Evolutionary conservation across 2,888 invertebrate genomes (phyloP).

Genomic region (Stenurella melanura): DNA sequence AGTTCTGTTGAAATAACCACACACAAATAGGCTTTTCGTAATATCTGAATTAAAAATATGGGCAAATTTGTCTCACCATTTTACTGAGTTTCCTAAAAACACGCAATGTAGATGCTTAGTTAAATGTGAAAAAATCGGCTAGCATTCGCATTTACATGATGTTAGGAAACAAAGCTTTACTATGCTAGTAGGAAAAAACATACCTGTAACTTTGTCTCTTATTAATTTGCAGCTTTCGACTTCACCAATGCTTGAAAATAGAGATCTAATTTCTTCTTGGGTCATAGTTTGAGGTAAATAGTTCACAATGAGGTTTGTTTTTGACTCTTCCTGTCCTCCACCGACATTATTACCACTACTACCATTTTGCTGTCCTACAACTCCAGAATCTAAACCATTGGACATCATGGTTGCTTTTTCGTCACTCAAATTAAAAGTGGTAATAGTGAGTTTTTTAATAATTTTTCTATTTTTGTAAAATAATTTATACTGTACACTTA

Average conservation of each 20-base stretch:
- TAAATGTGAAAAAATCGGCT: slow-evolving; percentile 19
- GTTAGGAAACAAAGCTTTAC: slow-evolving; percentile 34
- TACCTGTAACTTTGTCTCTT: slow-evolving; percentile 97
- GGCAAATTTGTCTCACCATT: slow-evolving; percentile 18
- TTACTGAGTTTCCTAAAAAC: slow-evolving; percentile 17
- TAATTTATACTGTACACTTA: slow-evolving; percentile 55
- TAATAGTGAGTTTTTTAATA: slow-evolving; percentile 60
- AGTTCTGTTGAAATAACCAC: neutral
- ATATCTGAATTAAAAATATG: slow-evolving; percentile 16
- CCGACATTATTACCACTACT: slow-evolving; percentile 76
- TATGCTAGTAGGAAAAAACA: slow-evolving; percentile 57
- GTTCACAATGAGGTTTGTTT: slow-evolving; percentile 99
- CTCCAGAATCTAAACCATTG: slow-evolving; percentile 87
- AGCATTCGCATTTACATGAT: slow-evolving; percentile 24
- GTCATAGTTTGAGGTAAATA: slow-evolving; percentile 99
- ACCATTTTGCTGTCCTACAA: slow-evolving; percentile 89
- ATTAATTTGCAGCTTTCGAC: slow-evolving; percentile 99
- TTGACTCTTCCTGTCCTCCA: slow-evolving; percentile 90
- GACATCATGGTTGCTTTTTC: slow-evolving; percentile 80
- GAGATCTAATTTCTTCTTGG: slow-evolving; percentile 97
- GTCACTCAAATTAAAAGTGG: slow-evolving; percentile 65
- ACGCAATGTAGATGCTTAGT: slow-evolving; percentile 12
- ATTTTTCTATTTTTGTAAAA: slow-evolving; percentile 63
- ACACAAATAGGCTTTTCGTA: neutral
- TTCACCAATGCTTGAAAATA: slow-evolving; percentile 99